Evolutionary conservation across 2,888 invertebrate species (phyloP), one percentile per base, ranked within the genome.

Genomic region (Phyllotreta striolata): DNA sequence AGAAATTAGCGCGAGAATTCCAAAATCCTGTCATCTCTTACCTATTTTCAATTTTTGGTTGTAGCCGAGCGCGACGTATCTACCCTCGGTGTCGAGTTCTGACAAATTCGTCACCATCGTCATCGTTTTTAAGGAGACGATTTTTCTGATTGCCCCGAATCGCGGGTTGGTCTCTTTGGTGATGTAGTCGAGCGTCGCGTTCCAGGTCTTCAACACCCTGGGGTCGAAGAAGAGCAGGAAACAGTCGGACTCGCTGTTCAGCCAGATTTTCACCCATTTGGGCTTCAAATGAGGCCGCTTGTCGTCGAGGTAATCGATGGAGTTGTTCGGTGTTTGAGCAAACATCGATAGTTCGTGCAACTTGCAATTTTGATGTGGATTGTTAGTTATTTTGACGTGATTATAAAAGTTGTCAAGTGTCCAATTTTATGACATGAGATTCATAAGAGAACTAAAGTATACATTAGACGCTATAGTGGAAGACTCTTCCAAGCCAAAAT

Each of bases 201-300:
- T 38, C 52, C 52, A 52, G 10, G 4, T 38, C 13, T 38, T 9
- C 13, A 52, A 38, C 6, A 12, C 38, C 13, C 13, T 52, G 5
- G 52, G 52, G 38, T 52, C 52, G 10, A 52, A 6, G 39, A 52
- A 10, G 6, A 52, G 6, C 12, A 13, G 37, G 12, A 13, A 14
- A 13, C 52, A 52, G 6, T n/a, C 8, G 4, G 5, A 7, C 3
- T 52, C 52, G 13, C 39, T 12, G 9, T 52, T 52, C 39, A 52
- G 13, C 52, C 52, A 52, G 39, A 52, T 7, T 6, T 35, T 52
- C 3, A 52, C 39, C 13, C 39, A 6, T 39, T 52, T 52, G 9
- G 52, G 52, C 10, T 52, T 52, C 7, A 7, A 14, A 13, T 47
- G 24, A 1, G 34, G 44, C 10, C 44, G 14, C 41, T 41, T 41